phyloP scores from a whole-genome alignment of 2,113 vertebrate genomes.

The Callaeas wilsoni region DNA sequence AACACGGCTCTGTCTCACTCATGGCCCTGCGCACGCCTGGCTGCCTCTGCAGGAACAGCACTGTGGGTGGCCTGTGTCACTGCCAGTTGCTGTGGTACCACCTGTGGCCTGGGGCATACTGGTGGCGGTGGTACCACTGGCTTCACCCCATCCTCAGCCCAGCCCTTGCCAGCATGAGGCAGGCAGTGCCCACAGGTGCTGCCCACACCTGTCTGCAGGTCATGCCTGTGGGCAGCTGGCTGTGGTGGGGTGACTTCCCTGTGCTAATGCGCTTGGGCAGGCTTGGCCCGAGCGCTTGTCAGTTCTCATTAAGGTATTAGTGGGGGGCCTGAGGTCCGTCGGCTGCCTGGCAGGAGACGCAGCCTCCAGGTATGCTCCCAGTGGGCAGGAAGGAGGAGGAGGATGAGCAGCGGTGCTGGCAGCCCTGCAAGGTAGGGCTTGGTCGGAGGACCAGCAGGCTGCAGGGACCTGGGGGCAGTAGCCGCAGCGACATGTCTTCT shows the following conservation, averaged over 20 bases:
- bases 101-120: background rate
- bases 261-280: background rate
- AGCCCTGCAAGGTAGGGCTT: background rate
- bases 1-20: background rate
- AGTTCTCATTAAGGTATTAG: slow-evolving; percentile 25
- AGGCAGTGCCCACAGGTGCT: background rate
- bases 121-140: background rate
- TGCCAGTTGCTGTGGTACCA: background rate
- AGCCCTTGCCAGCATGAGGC: background rate
- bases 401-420: background rate
- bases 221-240: background rate
- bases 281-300: background rate
- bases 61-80: background rate
- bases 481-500: accelerated
- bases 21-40: accelerated
- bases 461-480: background rate
- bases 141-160: background rate
- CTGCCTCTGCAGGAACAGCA: background rate
- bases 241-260: background rate
- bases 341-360: accelerated
- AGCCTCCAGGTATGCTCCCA: background rate
- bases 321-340: accelerated
- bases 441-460: background rate
- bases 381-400: background rate
- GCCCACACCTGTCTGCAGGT: background rate